Percentiles rank a stretch among this genome's conserved stretches.
Evolutionary conservation across 2,797 vertebrate genomes (phyloP).

Genomic region (Mionectes olivaceus): DNA sequence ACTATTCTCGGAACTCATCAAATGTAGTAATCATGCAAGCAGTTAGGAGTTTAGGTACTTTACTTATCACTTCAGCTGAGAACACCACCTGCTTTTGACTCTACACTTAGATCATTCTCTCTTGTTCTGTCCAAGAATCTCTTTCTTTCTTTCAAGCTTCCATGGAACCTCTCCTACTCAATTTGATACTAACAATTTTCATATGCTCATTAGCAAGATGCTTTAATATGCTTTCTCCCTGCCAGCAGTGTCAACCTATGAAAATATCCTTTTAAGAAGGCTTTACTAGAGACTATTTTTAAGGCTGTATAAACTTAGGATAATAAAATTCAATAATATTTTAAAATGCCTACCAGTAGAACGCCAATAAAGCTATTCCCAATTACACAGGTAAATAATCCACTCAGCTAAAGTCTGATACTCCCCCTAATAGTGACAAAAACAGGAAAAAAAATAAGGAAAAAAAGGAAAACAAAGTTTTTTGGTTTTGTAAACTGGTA

Average conservation of each 20-base stretch:
- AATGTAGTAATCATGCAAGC: neutral
- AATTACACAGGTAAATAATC: neutral
- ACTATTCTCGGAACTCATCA: neutral
- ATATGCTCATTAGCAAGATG: neutral
- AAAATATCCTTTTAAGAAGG: neutral
- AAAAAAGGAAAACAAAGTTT: neutral
- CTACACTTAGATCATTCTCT: neutral
- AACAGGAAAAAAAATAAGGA: neutral
- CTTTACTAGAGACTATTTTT: neutral
- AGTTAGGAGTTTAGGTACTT: neutral
- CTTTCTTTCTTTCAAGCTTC: neutral
- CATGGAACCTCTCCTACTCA: neutral
- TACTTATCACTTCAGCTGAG: neutral
- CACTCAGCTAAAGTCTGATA: neutral
- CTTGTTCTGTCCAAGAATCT: neutral
- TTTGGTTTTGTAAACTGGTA: constrained; percentile 20
- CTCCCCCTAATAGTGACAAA: too few relatives aligned
- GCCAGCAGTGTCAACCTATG: neutral
- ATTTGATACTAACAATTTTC: neutral
- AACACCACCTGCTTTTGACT: constrained; percentile 25
- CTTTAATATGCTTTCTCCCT: neutral
- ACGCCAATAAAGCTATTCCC: constrained; percentile 7
- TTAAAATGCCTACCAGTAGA: neutral
- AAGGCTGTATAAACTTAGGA: neutral
- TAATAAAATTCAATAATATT: neutral